Base-by-base conservation (phyloP, 2,797 vertebrate genomes). In the Crocidura indochinensis region DNA sequence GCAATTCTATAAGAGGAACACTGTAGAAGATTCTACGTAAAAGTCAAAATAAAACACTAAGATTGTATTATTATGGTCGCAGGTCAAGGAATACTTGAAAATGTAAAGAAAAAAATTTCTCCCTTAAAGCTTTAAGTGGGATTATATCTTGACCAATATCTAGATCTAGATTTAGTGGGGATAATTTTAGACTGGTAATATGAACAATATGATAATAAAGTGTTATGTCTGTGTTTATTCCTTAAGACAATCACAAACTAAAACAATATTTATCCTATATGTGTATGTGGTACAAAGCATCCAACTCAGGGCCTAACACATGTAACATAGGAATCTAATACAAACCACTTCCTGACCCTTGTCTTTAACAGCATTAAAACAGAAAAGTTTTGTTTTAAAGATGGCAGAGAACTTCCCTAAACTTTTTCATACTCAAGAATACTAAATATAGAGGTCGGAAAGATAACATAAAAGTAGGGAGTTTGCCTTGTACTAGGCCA, bases 211-310 rank as follows among this genome's bases (percentile, higher is more conserved):
- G 10, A 62, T 14, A 87, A 6, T 68, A 83, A 60, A 51, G 31
- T 90, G 56, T 77, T 77, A 65, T 44, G 20, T 79, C 79, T 19
- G 1, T 49, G 12, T n/a, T 56, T 24, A 73, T 87, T 76, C 69
- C 6, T 86, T 77, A 60, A 19, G 73, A 29, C 2, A 3, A 74
- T 26, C 56, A 26, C 0, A 60, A 84, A n/a, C 38, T 74, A 82
- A 51, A 51, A 78, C 5, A 92, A 26, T 26, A 29, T 49, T 60
- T 53, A 4, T 53, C 12, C 51, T 14, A 53, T 53, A 14, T 53
- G 51, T 53, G 11, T 53, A 17, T 53, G 51, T 53, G 51, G 51
- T 53, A 12, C 10, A 53, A 53, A 53, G 51, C 51, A 53, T 53
- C 51, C 51, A 53, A 53, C 51, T 53, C 51, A 53, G 51, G 51